Evolutionary conservation across 2,113 vertebrate species (phyloP).

Genomic region (Hystrix cristata): DNA sequence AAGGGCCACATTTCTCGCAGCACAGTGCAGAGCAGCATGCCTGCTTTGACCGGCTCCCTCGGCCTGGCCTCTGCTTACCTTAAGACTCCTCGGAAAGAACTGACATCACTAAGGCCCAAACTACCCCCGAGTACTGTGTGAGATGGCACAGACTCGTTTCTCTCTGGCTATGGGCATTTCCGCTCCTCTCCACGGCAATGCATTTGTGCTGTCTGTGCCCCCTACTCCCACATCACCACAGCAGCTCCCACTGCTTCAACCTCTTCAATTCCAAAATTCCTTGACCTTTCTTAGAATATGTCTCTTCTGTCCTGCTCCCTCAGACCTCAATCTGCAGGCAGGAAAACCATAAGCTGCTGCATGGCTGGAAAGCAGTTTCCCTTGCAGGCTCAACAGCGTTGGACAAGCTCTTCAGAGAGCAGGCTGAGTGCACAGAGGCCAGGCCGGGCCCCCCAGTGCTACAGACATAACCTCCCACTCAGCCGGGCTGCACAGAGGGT

Average conservation of each 20-base stretch:
- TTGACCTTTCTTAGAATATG: not conserved
- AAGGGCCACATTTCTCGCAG: not conserved
- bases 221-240: not conserved
- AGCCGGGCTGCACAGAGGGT: not conserved
- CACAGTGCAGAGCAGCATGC: not conserved
- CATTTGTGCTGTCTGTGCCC: fast-evolving
- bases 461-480: too few relatives aligned
- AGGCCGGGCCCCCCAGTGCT: not conserved
- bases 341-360: not conserved
- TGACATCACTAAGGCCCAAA: not conserved
- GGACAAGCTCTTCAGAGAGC: not conserved
- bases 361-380: not conserved
- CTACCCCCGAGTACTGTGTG: not conserved
- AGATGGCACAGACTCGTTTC: not conserved
- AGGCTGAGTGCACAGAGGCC: not conserved
- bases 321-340: not conserved
- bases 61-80: not conserved
- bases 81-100: not conserved
- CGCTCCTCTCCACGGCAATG: not conserved
- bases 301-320: not conserved
- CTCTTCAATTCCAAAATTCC: not conserved
- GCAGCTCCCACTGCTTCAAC: not conserved
- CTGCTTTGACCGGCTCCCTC: not conserved
- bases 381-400: not conserved
- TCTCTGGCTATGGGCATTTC: not conserved